These are phyloP conservation scores for Acipenser transmontanus DNA, from an alignment of 2,797 vertebrate species.

Conservation along the genomic window DNA sequence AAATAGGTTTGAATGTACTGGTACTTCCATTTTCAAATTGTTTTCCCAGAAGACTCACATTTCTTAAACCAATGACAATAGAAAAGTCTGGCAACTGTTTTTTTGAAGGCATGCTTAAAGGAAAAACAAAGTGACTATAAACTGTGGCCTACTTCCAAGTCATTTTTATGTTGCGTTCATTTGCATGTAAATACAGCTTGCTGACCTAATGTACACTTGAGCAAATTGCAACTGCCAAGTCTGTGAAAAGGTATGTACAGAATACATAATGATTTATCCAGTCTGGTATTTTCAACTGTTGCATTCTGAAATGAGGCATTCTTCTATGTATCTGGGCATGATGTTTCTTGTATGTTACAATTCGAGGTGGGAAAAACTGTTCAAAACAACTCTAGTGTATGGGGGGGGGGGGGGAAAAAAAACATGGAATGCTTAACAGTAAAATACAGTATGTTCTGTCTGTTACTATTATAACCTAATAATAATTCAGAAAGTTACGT, in stretches of 20 bases:
- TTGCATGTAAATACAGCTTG: constrained; percentile 59
- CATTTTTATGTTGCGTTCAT: constrained; percentile 35
- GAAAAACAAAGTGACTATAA: constrained; percentile 22
- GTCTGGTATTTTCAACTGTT: constrained; percentile 32
- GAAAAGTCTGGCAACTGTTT: constrained; percentile 36
- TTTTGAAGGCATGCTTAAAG: constrained; percentile 53
- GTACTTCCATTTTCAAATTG: constrained; percentile 53
- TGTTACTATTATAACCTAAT: constrained; percentile 49
- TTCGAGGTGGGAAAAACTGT: constrained; percentile 28
- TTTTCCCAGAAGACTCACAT: constrained; percentile 52
- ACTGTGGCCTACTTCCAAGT: constrained; percentile 21
- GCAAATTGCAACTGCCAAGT: constrained; percentile 33
- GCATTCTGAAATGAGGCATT: constrained; percentile 47
- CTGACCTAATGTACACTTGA: constrained; percentile 38
- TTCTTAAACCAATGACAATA: constrained; percentile 43
- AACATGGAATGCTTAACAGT: constrained; percentile 37
- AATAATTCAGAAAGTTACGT: constrained; percentile 31
- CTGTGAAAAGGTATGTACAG: constrained; percentile 44
- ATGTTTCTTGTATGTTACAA: constrained; percentile 43
- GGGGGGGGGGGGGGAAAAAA: constrained; percentile 22
- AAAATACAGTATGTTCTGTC: constrained; percentile 35
- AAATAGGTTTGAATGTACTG: constrained; percentile 63
- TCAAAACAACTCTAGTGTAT: constrained; percentile 42
- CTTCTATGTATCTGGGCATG: constrained; percentile 52
- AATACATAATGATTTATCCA: constrained; percentile 29